Conservation (phyloP, 2,888 invertebrate genomes). For the Blera fallax region DNA sequence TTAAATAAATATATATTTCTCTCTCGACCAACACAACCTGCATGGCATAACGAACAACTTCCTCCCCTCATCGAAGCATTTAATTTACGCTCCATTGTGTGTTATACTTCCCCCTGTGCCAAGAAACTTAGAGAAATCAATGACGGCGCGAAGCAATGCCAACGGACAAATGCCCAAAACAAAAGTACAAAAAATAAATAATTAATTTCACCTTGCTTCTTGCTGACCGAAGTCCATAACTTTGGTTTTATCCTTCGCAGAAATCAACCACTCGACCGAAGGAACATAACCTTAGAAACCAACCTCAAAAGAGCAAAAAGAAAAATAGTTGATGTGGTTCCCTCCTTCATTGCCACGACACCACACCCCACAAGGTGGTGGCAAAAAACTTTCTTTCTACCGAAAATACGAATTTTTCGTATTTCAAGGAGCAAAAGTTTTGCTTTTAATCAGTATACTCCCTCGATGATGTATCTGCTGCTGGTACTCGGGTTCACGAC, state of each 20-base stretch:
- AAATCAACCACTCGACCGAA: slow-evolving; percentile 6
- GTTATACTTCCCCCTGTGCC: background rate
- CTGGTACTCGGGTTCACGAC: background rate
- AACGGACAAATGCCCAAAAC: slow-evolving; percentile 19
- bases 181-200: slow-evolving; percentile 55
- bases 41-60: slow-evolving; percentile 26
- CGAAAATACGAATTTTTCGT: background rate
- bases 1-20: slow-evolving; percentile 32
- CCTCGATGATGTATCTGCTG: slow-evolving; percentile 22
- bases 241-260: slow-evolving; percentile 13
- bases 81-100: slow-evolving; percentile 29
- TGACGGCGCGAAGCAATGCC: slow-evolving; percentile 28
- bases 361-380: background rate
- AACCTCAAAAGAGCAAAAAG: background rate
- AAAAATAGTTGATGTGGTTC: background rate
- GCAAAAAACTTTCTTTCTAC: slow-evolving; percentile 10
- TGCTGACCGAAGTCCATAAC: slow-evolving; percentile 49
- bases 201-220: slow-evolving; percentile 47
- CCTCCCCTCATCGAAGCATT: slow-evolving; percentile 19
- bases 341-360: background rate
- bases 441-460: slow-evolving; percentile 39
- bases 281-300: background rate
- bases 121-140: slow-evolving; percentile 31
- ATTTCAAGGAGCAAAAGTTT: slow-evolving; percentile 20
- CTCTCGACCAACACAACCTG: slow-evolving; percentile 18